These are phyloP conservation scores for Callorhinus ursinus DNA, from an alignment of 2,113 vertebrate genomes.

Conservation along the genomic window DNA sequence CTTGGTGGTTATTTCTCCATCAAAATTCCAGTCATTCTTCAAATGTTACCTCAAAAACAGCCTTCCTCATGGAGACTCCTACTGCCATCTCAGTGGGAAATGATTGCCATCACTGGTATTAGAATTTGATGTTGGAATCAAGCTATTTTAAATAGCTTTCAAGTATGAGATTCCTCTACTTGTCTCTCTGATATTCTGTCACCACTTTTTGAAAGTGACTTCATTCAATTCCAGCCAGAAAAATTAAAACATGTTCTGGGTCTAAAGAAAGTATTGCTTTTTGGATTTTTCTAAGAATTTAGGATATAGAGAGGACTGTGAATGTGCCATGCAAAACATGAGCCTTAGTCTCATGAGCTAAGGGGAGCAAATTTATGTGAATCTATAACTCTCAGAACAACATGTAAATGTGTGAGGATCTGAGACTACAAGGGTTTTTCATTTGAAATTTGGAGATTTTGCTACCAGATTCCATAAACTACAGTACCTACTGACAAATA, in stretches of 20 bases:
- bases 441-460: constrained; percentile 59
- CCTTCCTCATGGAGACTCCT: not conserved
- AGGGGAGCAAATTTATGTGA: constrained; percentile 59
- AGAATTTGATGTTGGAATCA: not conserved
- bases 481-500: constrained; percentile 33
- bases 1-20: not conserved
- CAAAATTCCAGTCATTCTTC: constrained; percentile 30
- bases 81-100: not conserved
- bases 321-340: constrained; percentile 30
- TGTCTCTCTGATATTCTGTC: not conserved
- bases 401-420: not conserved
- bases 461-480: constrained; percentile 35
- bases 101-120: not conserved
- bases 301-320: not conserved
- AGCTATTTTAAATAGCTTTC: not conserved
- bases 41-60: not conserved
- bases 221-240: constrained; percentile 7
- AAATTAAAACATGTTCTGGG: constrained; percentile 14
- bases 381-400: constrained; percentile 54
- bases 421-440: not conserved
- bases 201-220: constrained; percentile 45
- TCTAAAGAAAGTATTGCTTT: constrained; percentile 48
- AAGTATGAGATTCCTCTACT: not conserved
- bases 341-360: not conserved
- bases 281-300: constrained; percentile 52